A percentile compares a stretch with the other conserved stretches of the same genome.
Evolutionary conservation across 2,113 vertebrate genomes (phyloP).

Genomic region (Dasypus novemcinctus): DNA sequence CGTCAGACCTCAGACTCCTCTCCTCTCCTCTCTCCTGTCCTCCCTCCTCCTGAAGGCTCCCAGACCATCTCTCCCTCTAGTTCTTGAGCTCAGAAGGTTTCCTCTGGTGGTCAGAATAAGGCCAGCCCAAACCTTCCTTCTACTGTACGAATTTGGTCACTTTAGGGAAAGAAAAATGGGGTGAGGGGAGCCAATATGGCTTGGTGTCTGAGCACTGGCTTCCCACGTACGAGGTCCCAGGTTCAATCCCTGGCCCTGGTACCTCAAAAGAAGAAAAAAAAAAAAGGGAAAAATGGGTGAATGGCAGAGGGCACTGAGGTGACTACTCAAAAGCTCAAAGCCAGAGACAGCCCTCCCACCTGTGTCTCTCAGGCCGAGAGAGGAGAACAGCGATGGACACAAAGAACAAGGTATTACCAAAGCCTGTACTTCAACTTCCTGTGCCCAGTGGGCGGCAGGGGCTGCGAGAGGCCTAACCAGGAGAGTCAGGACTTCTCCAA

Average conservation of each 20-base stretch:
- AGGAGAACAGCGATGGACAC: neutral
- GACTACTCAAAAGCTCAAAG: neutral
- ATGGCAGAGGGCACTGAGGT: neutral
- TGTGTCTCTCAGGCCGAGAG: neutral
- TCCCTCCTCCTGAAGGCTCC: neutral
- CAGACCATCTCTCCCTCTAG: neutral
- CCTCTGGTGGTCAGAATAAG: neutral
- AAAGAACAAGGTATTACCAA: neutral
- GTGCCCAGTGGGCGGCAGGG: neutral
- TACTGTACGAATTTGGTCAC: neutral
- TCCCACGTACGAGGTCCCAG: too few species aligned
- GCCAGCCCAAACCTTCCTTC: neutral
- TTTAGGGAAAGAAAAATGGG: neutral
- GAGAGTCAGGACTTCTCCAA: neutral
- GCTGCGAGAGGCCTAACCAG: neutral
- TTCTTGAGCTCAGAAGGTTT: neutral
- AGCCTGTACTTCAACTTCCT: neutral
- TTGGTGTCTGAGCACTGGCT: too few species aligned
- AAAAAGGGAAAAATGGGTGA: rapidly evolving
- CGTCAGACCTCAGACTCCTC: neutral
- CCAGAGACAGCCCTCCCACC: neutral
- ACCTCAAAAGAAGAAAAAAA: too few species aligned
- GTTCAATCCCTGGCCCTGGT: too few species aligned
- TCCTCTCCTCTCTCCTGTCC: neutral
- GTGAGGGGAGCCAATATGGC: too few species aligned